phyloP scores from a whole-genome alignment of 2,113 vertebrate genomes.

The Okapia johnstoni region DNA sequence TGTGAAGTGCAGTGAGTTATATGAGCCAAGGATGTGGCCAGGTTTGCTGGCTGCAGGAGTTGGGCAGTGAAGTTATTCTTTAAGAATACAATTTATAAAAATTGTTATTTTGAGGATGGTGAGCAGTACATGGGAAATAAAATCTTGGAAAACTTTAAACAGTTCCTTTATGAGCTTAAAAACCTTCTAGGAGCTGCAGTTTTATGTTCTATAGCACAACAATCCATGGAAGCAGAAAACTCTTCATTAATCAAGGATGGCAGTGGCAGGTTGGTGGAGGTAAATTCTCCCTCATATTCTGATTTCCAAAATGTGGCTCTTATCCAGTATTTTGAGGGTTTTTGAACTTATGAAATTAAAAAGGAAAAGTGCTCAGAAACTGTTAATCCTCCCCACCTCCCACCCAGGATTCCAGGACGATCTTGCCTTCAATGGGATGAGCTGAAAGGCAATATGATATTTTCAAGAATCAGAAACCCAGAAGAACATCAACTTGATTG shows the following conservation, averaged over 20 bases:
- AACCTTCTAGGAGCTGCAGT: neutral
- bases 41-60: neutral
- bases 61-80: neutral
- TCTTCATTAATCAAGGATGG: neutral
- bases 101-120: neutral
- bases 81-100: neutral
- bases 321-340: neutral
- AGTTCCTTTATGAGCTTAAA: neutral
- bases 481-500: neutral
- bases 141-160: neutral
- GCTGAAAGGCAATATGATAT: neutral
- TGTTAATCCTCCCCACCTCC: accelerated
- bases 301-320: neutral
- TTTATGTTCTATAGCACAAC: neutral
- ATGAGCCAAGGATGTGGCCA: neutral
- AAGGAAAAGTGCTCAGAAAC: neutral
- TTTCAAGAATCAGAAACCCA: neutral
- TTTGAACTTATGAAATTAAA: neutral
- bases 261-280: neutral
- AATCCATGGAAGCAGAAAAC: neutral
- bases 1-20: neutral
- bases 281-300: neutral
- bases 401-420: neutral
- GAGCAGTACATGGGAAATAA: neutral
- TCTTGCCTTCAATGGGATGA: neutral